Percentiles rank a stretch among this genome's conserved stretches.
Conservation (phyloP, 37 sponge, comb jelly and placozoan species). For the Beroe ovata region DNA sequence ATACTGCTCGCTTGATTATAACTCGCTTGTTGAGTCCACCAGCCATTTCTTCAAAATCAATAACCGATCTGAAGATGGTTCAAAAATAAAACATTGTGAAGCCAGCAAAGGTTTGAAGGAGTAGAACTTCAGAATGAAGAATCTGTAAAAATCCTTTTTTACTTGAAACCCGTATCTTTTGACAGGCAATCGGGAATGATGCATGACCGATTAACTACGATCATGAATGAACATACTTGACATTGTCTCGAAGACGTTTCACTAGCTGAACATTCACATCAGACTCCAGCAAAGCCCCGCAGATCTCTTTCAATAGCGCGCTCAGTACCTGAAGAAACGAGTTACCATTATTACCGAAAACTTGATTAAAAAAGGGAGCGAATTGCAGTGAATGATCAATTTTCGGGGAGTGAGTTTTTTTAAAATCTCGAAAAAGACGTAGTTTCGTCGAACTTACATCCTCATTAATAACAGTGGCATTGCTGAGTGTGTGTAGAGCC, state of each 20-base stretch:
- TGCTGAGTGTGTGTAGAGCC: constrained; percentile 91
- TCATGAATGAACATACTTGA: constrained; percentile 78
- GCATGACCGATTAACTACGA: too few relatives aligned
- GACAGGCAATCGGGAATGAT: too few relatives aligned
- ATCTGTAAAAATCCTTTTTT: too few relatives aligned
- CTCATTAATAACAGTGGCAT: constrained; percentile 96
- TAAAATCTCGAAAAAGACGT: too few relatives aligned
- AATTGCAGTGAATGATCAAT: too few relatives aligned
- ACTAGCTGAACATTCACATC: constrained; percentile 97
- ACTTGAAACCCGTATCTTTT: too few relatives aligned
- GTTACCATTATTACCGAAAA: too few relatives aligned
- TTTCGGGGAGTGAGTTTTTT: too few relatives aligned
- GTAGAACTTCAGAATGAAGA: too few relatives aligned
- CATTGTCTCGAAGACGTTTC: constrained; percentile 81
- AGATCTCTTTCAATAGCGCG: constrained; percentile 96
- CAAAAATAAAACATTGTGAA: background rate
- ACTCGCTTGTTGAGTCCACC: constrained; percentile 93
- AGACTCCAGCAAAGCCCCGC: constrained; percentile 91
- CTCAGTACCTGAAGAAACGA: constrained; percentile 87
- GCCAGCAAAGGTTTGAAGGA: too few relatives aligned
- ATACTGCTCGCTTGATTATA: constrained; percentile 92
- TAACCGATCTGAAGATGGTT: constrained; percentile 69
- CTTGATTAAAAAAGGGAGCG: too few relatives aligned
- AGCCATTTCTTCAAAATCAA: constrained; percentile 96
- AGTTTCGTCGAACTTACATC: constrained; percentile 84